Base-by-base conservation (phyloP, 1,140 invertebrate genomes). In the Trissolcus basalis region DNA sequence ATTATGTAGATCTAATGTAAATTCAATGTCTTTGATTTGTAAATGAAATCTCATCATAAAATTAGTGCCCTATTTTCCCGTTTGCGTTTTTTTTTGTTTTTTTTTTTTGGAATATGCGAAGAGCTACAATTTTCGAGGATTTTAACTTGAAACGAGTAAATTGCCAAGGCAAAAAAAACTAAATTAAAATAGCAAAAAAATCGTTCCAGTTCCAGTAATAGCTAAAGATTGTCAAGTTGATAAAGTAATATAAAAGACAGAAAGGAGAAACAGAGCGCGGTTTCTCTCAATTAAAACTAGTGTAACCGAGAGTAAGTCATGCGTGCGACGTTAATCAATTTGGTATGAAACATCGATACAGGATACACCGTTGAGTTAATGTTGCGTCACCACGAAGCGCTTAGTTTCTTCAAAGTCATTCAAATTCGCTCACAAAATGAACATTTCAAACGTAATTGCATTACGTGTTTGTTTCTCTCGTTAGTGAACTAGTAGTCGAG, bases 301-400 rank as follows among this genome's bases (percentile, higher is more conserved):
- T 50, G 33, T 39, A 64, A 33, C 5, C 9, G 36, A 41, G 14
- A 63, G 19, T 33, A 63, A 63, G 43, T 41, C 0, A 44, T 14
- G 1, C 12, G 35, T 49, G 55, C 53, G 41, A 56, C 49, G 35
- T 44, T 67, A 58, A 67, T 67, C 47, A 58, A 67, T 67, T 44
- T 50, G 56, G 36, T 51, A 67, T 56, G 43, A 67, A 67, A 67
- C 39, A 16, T 19, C 47, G 54, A 27, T 27, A 27, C 19, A 27
- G 19, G 19, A 65, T 49, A 50, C 63, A 27, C 36, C 39, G 48
- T 60, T 60, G 45, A 33, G 35, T 33, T 27, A 35, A 39, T 11
- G 36, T 61, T 61, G 50, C 48, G 50, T 61, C 58, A 61, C 12
- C 45, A 14, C 11, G 15, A 48, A 43, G 8, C 33, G 5, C 11